Base-by-base conservation (phyloP, 1,140 invertebrate species). In the Nixonia krombeini region DNA sequence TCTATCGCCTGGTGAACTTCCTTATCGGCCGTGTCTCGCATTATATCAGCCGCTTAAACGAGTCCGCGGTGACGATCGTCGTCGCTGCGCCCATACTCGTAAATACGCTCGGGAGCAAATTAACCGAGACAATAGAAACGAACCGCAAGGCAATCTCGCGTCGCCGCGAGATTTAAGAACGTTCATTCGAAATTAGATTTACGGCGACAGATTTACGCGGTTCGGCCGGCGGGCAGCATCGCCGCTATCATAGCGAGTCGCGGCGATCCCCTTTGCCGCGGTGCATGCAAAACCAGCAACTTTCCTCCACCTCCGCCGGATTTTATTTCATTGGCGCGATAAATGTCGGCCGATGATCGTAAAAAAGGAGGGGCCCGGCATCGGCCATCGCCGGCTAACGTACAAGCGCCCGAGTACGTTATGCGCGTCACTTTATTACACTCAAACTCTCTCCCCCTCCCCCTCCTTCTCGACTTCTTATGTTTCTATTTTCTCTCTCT, bases 181-280 rank as follows among this genome's bases (percentile, higher is more conserved):
- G 45, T 67, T 59, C 51, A 67, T 67, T 61, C 51, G 49, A 56
- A 61, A 67, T 67, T 67, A 67, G 56, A 67, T 67, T 67, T 67
- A 67, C 45, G 64, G 35, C 42, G 64, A 67, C 64, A 68, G 53
- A 56, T 57, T 61, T 53, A 51, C 28, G 57, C 21, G 25, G 49
- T 56, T 56, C 57, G 58, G 49, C 42, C 57, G 29, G 29, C 37
- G 21, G 45, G 45, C 38, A 41, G 17, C 15, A 53, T 59, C 21
- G 12, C 31, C 18, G 25, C 17, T 59, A 59, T 50, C 44, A n/a
- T 53, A 23, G 42, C 45, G 50, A 59, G 59, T 50, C 63, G 50
- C n/a, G n/a, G n/a, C n/a, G n/a, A n/a, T n/a, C n/a, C n/a, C n/a
- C n/a, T n/a, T n/a, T n/a, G n/a, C n/a, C n/a, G n/a, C n/a, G n/a